phyloP scores from a whole-genome alignment of 1,140 invertebrate genomes.

The Theocolax elegans region DNA sequence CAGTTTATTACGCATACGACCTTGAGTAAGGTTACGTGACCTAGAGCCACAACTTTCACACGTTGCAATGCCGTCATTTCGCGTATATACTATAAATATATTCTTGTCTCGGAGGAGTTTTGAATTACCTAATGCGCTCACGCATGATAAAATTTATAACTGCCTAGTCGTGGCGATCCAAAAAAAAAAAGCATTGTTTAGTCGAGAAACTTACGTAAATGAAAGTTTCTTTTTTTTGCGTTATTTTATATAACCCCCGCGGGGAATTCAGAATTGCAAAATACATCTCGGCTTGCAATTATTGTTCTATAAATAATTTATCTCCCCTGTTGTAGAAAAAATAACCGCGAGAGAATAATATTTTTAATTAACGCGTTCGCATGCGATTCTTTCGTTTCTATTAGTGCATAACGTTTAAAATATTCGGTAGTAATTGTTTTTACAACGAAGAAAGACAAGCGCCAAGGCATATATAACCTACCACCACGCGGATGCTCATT shows the following conservation, averaged over 20 bases:
- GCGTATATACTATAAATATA: too few relatives aligned
- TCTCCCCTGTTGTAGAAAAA: too few relatives aligned
- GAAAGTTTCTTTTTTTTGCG: slow-evolving; percentile 33
- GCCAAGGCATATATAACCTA: too few relatives aligned
- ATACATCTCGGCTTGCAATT: not conserved
- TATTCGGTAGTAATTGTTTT: too few relatives aligned
- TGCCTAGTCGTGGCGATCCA: not conserved
- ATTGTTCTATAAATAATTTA: slow-evolving; percentile 15
- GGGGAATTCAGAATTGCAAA: slow-evolving; percentile 15
- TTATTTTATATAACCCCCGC: slow-evolving; percentile 37
- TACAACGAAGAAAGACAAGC: too few relatives aligned
- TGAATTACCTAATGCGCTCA: not conserved
- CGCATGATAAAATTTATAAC: not conserved
- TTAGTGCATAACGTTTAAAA: too few relatives aligned
- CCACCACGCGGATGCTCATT: too few relatives aligned
- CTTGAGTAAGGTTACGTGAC: slow-evolving; percentile 33
- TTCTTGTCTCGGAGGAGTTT: too few relatives aligned
- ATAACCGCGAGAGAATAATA: too few relatives aligned
- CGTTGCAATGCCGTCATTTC: too few relatives aligned
- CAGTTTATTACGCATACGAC: not conserved
- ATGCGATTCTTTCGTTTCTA: too few relatives aligned
- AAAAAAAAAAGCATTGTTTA: not conserved
- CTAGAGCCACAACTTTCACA: slow-evolving; percentile 27
- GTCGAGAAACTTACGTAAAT: slow-evolving; percentile 7
- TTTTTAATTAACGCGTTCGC: too few relatives aligned